A percentile compares a stretch with the other conserved stretches of the same genome.
Evolutionary conservation across 2,113 vertebrate genomes (phyloP).

Genomic region (Brienomyrus brachyistius): DNA sequence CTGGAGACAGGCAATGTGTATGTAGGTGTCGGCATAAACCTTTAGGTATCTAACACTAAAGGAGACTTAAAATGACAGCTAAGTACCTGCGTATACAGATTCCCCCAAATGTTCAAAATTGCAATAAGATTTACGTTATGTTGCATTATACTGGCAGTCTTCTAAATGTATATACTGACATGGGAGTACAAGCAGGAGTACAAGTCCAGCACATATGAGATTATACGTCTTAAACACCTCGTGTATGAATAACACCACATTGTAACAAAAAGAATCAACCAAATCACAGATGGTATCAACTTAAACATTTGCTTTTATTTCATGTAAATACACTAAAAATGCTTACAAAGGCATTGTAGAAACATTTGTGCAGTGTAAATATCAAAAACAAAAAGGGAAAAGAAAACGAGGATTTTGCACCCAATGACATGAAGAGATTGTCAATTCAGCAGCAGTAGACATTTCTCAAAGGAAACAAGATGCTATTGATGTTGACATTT

Average conservation of each 20-base stretch:
- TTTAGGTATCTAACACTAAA: not conserved
- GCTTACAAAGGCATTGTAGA: constrained; percentile 73
- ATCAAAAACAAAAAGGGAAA: constrained; percentile 65
- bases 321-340: constrained; percentile 75
- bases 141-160: not conserved
- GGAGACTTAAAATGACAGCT: not conserved
- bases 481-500: constrained; percentile 42
- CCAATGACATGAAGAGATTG: constrained; percentile 63
- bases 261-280: not conserved
- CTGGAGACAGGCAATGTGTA: not conserved
- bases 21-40: not conserved
- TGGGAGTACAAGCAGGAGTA: not conserved
- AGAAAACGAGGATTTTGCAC: constrained; percentile 62
- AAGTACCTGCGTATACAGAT: not conserved
- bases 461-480: constrained; percentile 37
- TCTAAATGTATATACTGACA: not conserved
- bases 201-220: not conserved
- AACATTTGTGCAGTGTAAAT: constrained; percentile 71
- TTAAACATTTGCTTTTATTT: constrained; percentile 43
- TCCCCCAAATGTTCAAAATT: not conserved
- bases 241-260: not conserved
- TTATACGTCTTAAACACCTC: not conserved
- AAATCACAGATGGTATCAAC: constrained; percentile 21
- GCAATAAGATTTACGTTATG: not conserved
- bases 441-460: constrained; percentile 64